Conservation (phyloP, 2,797 vertebrate species). For the Diceros bicornis region DNA sequence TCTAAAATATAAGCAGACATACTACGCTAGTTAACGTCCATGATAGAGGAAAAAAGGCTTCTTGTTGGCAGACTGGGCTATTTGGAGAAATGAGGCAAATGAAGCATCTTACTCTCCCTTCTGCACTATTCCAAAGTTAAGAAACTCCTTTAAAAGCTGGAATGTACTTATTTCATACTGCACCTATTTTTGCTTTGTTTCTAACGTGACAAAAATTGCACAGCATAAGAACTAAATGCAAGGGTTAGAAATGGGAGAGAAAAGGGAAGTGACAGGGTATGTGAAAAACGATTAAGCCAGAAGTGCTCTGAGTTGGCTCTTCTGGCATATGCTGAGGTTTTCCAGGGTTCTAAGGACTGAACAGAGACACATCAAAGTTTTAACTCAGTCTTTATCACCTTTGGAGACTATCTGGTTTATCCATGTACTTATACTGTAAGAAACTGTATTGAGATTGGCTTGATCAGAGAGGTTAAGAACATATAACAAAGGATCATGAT, state of each 20-base stretch:
- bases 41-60: background rate
- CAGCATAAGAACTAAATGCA: background rate
- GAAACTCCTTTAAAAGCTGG: background rate
- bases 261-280: background rate
- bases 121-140: background rate
- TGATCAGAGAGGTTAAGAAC: background rate
- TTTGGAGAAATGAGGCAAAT: background rate
- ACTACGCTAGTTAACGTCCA: background rate
- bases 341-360: background rate
- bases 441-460: background rate
- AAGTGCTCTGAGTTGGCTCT: background rate
- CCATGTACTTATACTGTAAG: background rate
- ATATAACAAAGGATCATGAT: background rate
- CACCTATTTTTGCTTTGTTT: background rate
- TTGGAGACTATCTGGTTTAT: background rate
- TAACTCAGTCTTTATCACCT: background rate
- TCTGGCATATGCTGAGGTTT: background rate
- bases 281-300: background rate
- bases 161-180: background rate
- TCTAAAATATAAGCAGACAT: background rate
- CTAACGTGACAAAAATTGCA: background rate
- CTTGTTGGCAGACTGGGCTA: background rate
- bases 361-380: background rate
- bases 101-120: background rate
- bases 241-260: background rate